Conservation (phyloP, 2,888 invertebrate species). For the Cephus rjabovi region DNA sequence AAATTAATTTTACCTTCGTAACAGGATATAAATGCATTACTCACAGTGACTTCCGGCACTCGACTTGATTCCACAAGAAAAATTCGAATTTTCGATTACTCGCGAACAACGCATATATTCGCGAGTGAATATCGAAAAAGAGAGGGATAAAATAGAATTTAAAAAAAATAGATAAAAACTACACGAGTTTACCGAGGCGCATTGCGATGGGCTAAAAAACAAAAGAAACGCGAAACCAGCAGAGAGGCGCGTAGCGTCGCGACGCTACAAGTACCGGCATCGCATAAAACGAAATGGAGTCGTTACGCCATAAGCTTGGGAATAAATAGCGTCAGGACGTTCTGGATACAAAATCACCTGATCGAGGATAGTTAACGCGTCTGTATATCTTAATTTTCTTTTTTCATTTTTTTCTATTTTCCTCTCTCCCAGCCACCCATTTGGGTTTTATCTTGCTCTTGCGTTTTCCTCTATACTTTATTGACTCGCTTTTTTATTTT, state of each 20-base stretch:
- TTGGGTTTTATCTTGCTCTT: no score
- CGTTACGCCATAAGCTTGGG: no score
- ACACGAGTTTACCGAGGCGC: background rate
- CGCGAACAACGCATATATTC: conserved; percentile 4
- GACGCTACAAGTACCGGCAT: conserved; percentile 1
- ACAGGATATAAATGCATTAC: no score
- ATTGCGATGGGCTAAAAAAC: background rate
- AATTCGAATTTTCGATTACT: conserved; percentile 16
- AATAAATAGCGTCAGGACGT: background rate
- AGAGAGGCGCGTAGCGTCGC: conserved; percentile 69
- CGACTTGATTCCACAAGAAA: no score
- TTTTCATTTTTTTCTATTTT: conserved; percentile 5
- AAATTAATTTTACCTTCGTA: no score
- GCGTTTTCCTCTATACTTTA: background rate
- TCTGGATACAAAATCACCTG: background rate
- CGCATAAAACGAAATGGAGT: no score
- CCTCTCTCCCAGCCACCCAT: no score
- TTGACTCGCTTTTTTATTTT: background rate
- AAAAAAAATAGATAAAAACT: background rate
- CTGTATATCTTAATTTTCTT: conserved; percentile 7
- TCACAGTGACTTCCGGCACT: no score
- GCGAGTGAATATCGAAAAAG: conserved; percentile 10
- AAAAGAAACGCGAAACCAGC: conserved; percentile 8
- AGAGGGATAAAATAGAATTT: background rate
- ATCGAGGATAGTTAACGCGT: no score